These are phyloP conservation scores for Hetaerina americana DNA, from an alignment of 1,140 invertebrate species.

Conservation along the genomic window DNA sequence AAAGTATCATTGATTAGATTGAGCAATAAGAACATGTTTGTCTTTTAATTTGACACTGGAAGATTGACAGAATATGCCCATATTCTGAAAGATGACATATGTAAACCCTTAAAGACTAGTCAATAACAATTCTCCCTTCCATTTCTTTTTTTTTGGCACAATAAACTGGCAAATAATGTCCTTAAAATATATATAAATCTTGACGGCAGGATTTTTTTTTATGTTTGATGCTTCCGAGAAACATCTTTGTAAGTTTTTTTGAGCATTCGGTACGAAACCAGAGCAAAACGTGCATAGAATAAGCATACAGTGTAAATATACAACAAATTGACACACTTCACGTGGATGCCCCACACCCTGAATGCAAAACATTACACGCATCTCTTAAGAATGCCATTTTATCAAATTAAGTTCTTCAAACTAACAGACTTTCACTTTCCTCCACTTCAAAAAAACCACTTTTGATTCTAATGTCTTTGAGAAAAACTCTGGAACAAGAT, in stretches of 20 bases:
- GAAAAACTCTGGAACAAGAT: no score
- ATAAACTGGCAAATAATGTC: neutral
- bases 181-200: neutral
- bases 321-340: no score
- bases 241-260: neutral
- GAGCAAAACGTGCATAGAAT: no score
- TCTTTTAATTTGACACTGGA: neutral
- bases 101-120: neutral
- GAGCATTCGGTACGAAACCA: neutral
- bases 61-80: neutral
- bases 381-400: no score
- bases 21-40: neutral
- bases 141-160: neutral
- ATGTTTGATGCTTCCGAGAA: neutral
- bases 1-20: no score
- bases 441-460: no score
- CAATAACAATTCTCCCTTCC: neutral
- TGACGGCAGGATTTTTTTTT: neutral
- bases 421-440: no score
- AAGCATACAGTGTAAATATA: no score
- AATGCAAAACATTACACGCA: no score
- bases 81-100: neutral
- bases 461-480: no score
- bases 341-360: no score
- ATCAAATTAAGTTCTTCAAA: no score